Evolutionary conservation across 1,140 invertebrate genomes (phyloP).

Genomic region (Drosophila mauritiana): DNA sequence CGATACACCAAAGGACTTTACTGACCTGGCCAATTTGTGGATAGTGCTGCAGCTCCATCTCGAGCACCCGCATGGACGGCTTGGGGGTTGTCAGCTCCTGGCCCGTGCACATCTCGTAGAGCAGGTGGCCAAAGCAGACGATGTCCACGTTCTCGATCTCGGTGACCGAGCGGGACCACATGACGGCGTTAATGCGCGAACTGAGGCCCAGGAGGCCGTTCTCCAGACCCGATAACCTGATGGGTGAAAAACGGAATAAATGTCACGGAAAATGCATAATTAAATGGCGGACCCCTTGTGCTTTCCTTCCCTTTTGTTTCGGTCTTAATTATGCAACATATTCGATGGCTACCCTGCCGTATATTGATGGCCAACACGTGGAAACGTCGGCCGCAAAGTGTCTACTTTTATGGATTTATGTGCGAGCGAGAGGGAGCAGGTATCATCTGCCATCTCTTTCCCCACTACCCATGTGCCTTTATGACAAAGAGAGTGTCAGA

Average conservation of each 20-base stretch:
- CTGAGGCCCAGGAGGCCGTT: conserved; percentile 92
- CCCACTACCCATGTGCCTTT: conserved; percentile 10
- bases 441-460: conserved; percentile 5
- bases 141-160: conserved; percentile 88
- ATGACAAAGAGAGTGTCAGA: conserved; percentile 59
- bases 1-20: background rate
- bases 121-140: conserved; percentile 92
- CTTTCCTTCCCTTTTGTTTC: conserved; percentile 4
- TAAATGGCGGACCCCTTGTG: conserved; percentile 16
- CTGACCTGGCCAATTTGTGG: conserved; percentile 87
- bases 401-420: conserved; percentile 62
- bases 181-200: conserved; percentile 87
- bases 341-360: conserved; percentile 15
- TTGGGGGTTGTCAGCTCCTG: conserved; percentile 91
- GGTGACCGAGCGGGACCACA: conserved; percentile 86
- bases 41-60: conserved; percentile 89
- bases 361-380: conserved; percentile 56
- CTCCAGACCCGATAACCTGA: conserved; percentile 91
- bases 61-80: conserved; percentile 89
- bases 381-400: conserved; percentile 41
- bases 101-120: conserved; percentile 96
- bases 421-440: conserved; percentile 32
- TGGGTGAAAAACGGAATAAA: conserved; percentile 25
- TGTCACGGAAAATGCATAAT: conserved; percentile 54
- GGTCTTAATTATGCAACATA: conserved; percentile 46